Conservation (phyloP, 2,113 vertebrate genomes). For the Onychorhynchus coronatus region DNA sequence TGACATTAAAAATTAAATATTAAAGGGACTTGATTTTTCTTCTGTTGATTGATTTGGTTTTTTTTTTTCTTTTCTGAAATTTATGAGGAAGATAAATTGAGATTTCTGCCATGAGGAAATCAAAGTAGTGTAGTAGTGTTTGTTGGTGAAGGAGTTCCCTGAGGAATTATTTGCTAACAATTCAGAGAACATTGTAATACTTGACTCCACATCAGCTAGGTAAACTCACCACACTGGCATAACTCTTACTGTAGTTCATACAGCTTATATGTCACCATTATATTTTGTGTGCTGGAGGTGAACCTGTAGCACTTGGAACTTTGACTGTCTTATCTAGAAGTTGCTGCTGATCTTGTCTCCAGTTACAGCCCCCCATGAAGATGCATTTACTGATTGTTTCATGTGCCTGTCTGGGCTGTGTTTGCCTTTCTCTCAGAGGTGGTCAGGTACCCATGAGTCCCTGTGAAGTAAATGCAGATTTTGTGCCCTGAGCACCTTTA, state of each 20-base stretch:
- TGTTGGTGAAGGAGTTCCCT: neutral
- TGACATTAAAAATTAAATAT: neutral
- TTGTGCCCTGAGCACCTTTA: neutral
- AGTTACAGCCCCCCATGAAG: neutral
- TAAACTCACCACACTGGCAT: neutral
- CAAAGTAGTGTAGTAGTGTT: neutral
- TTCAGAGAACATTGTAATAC: neutral
- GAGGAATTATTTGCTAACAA: neutral
- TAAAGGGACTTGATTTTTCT: neutral
- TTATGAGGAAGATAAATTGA: neutral
- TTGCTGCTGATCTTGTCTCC: neutral
- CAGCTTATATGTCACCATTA: neutral
- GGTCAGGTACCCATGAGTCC: neutral
- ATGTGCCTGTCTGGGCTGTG: neutral
- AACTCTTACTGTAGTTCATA: neutral
- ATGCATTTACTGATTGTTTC: neutral
- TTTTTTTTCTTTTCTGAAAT: neutral
- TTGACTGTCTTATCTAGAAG: neutral
- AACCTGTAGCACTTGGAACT: neutral
- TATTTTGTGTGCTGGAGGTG: neutral
- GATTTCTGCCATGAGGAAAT: neutral
- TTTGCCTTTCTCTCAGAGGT: neutral
- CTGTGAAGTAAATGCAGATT: neutral
- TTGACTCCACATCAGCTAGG: neutral
- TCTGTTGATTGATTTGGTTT: neutral